Evolutionary conservation across 1,140 invertebrate species (phyloP), one percentile per base, ranked within the genome.

Genomic region (Hyles vespertilio): DNA sequence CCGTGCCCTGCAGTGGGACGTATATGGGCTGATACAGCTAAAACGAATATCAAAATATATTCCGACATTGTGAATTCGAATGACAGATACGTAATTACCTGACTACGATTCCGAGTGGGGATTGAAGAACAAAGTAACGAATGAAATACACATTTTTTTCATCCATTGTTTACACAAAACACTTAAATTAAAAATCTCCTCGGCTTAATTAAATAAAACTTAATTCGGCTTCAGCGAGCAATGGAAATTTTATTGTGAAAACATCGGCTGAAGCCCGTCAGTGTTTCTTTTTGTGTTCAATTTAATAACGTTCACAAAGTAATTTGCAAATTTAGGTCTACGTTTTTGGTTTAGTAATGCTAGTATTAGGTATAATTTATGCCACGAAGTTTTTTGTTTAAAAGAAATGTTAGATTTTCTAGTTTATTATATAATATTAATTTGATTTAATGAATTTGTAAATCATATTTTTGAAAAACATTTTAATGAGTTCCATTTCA

Each of bases 121-220:
- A 11, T 6, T 47, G 10, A 47, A 47, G 12, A 47, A 47, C 46
- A 47, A 12, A 11, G 46, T n/a, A 47, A 47, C 36, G 10, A 11
- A 12, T 4, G 46, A 47, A 47, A 47, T 47, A 4, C 4, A 4
- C 12, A 11, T 47, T 47, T 67, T 63, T 67, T 47, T 65, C 54
- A 36, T 7, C 6, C 5, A 33, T 22, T 51, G 50, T 32, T 34
- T 32, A 10, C 50, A 32, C n/a, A 34, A 32, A 51, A 51, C 9
- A 32, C 50, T 7, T 51, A 32, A 51, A 51, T 51, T 51, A 22
- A 51, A 51, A 33, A 12, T 51, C 50, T 22, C 50, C 22, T 32
- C 32, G 50, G 50, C 32, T 34, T 48, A 48, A 48, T 48, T 48
- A 48, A 48, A 48, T 48, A 48, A 48, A 48, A 51, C 50, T 51